Evolutionary conservation across 2,797 vertebrate genomes (phyloP), one percentile per base, ranked within the genome.

Genomic region (Pipistrellus nathusii): DNA sequence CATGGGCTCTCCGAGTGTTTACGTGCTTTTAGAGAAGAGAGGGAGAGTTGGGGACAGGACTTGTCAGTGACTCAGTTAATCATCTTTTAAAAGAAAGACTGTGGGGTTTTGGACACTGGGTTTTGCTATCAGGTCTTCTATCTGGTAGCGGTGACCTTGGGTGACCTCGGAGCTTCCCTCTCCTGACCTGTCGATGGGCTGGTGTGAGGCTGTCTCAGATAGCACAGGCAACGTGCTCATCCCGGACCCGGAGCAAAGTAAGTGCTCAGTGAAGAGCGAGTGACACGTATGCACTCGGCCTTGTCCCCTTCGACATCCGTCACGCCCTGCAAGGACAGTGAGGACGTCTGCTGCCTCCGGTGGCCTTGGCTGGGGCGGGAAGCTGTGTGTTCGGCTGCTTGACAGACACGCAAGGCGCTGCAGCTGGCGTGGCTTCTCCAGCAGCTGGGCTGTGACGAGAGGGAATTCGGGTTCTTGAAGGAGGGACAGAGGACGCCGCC

Each of bases 361-460:
- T 59, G 76, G 53, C 89, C 72, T 86, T 51, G 64, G 64, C 57
- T 23, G 4, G 20, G 41, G 46, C 62, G 57, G 66, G 84, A 76
- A 75, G 46, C 71, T 2, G n/a, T 30, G 23, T 3, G 7, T 83
- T 41, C 35, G 75, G 51, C 35, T 32, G n/a, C 41, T 57, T 91
- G 93, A 88, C 93, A 82, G 69, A 72, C 88, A 88, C 18, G 1
- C 30, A 30, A 78, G 90, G 53, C 93, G 4, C 83, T 90, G 32
- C 97, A 97, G 94, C 96, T 97, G 94, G 96, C 59, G 48, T 88
- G 55, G 55, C n/a, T 86, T 44, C 57, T 69, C 57, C 76, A 92
- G 90, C 90, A 96, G 96, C 96, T 96, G 94, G 88, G 83, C 80
- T 96, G 95, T 92, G 97, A 95, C 30, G 18, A 90, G 53, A 88